phyloP scores from a whole-genome alignment of 2,888 invertebrate species.

The Cataglyphis cursor region DNA sequence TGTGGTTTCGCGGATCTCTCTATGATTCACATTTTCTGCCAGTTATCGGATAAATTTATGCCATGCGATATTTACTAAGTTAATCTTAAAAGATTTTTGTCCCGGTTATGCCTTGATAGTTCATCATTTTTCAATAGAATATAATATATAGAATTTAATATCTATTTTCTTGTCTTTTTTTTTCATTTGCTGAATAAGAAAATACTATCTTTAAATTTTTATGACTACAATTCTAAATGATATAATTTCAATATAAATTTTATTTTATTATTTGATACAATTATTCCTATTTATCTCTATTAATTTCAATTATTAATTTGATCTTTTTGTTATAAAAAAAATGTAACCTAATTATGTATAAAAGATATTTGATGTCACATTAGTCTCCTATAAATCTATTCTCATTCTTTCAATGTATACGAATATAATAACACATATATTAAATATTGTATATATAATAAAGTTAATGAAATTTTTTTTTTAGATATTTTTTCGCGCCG shows the following conservation, averaged over 20 bases:
- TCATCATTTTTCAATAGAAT: neutral
- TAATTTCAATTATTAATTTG: neutral
- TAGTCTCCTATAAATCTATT: neutral
- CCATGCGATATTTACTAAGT: neutral
- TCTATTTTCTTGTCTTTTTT: neutral
- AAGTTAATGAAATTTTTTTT: slow-evolving; percentile 56
- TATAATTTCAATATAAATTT: neutral
- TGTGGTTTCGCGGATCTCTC: neutral
- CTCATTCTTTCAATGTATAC: neutral
- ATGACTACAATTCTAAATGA: neutral
- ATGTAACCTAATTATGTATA: neutral
- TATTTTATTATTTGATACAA: neutral
- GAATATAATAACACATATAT: neutral
- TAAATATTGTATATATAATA: neutral
- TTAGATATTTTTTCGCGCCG: slow-evolving; percentile 44
- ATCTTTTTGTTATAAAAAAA: neutral
- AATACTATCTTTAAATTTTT: neutral
- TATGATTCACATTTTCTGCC: neutral
- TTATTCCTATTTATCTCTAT: neutral
- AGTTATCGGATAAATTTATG: neutral
- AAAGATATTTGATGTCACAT: neutral
- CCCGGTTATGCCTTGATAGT: neutral
- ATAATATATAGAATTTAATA: neutral
- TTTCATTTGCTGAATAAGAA: neutral
- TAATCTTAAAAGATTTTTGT: neutral